Base-by-base conservation (phyloP, 2,888 invertebrate species). In the Coremacera marginata region DNA sequence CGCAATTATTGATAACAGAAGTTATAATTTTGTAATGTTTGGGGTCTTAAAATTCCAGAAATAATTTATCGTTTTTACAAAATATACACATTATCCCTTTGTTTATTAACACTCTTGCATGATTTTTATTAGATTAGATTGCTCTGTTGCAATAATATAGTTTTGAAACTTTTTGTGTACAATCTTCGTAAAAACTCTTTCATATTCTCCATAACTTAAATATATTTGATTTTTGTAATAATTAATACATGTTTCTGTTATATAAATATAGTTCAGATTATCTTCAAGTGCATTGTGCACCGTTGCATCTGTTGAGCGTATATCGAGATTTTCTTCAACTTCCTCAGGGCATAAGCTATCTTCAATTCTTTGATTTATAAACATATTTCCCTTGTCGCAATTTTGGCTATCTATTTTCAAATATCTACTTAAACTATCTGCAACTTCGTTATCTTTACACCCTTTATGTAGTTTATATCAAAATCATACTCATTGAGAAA, bases 1-100 rank as follows among this genome's bases (percentile, higher is more conserved):
- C 75, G 22, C 82, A 81, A 25, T 80, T 79, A 37, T 75, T 75
- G 16, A 57, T 79, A 73, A 34, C 77, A 27, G 75, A 34, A 52
- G 57, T 37, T 27, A 82, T 80, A 57, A 76, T 68, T 60, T 79
- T 62, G 31, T 25, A 51, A 63, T 81, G 63, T 63, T 79, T 79
- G 49, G 81, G 81, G 77, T 65, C 19, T 65, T 65, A 16, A 65
- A 65, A 65, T 34, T 34, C 31, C 8, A 65, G 9, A 31, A 34
- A 65, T 34, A 65, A 34, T 65, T 34, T 52, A 27, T 70, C 70
- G 19, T 70, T 52, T 70, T 55, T 31, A 49, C 70, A 70, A 70
- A 27, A 70, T n/a, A 72, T 37, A 51, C 65, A 65, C 55, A 75
- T 67, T 34, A 67, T n/a, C 2, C 65, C 63, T 27, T 60, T 25